These are phyloP conservation scores for Drosophila chauvacae DNA, from an alignment of 1,140 invertebrate species.

Conservation along the genomic window DNA sequence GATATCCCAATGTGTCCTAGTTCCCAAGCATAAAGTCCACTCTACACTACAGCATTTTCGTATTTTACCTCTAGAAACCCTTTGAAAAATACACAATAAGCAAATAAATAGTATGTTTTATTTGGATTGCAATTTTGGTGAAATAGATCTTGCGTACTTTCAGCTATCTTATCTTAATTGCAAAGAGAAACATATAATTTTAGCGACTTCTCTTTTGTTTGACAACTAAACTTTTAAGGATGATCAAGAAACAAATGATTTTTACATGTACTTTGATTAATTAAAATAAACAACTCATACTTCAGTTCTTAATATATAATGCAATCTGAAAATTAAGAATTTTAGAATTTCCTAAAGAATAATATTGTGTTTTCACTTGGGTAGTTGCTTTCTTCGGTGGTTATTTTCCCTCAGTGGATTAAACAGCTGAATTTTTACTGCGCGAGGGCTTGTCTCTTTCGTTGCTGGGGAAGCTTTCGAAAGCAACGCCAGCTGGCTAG, in stretches of 20 bases:
- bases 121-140: neutral
- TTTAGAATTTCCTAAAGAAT: neutral
- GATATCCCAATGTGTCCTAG: conserved; percentile 25
- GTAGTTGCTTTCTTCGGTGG: neutral
- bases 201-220: too few relatives aligned
- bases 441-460: conserved; percentile 4
- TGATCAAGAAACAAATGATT: neutral
- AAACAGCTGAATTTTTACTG: conserved; percentile 38
- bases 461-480: conserved; percentile 24
- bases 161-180: neutral
- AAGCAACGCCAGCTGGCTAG: neutral
- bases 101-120: neutral
- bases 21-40: conserved; percentile 54
- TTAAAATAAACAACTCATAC: neutral
- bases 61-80: conserved; percentile 30
- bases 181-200: neutral
- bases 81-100: conserved; percentile 32
- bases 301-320: neutral
- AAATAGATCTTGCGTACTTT: neutral
- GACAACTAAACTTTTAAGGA: neutral
- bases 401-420: conserved; percentile 39
- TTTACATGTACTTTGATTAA: neutral
- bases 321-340: neutral
- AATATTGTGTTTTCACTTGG: neutral
- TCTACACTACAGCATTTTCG: conserved; percentile 31